phyloP scores from a whole-genome alignment of 2,113 vertebrate species.

The Melanerpes aurifrons region DNA sequence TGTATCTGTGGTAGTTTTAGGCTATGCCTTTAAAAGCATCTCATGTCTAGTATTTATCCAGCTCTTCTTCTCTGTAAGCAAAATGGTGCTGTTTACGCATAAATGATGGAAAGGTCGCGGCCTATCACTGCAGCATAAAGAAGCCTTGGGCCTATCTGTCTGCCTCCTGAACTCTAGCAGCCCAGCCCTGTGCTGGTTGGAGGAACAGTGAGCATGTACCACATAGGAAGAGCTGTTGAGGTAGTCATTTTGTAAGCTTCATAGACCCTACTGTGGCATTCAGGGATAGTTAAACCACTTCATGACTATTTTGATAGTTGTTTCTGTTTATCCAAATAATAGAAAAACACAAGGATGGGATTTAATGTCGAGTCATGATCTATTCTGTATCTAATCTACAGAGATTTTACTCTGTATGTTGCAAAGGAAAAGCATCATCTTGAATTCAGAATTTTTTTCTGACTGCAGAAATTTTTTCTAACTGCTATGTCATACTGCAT shows the following conservation, averaged over 20 bases:
- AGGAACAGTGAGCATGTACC: neutral
- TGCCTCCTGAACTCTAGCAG: neutral
- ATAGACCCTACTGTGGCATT: fast-evolving
- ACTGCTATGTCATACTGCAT: neutral
- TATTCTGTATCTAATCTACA: neutral
- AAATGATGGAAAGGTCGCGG: neutral
- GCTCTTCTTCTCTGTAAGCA: neutral
- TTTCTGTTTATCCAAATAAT: neutral
- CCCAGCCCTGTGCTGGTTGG: fast-evolving
- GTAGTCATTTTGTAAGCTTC: neutral
- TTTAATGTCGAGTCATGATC: neutral
- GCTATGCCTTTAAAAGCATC: neutral
- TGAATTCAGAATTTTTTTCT: neutral
- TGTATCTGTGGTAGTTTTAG: neutral
- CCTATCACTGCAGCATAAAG: neutral
- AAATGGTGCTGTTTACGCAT: neutral
- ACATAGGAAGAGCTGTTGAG: neutral
- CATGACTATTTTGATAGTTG: neutral
- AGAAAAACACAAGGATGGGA: neutral
- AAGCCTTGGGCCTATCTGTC: neutral
- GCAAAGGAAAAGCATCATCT: neutral
- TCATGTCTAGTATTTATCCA: neutral
- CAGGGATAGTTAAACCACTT: neutral
- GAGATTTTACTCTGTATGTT: neutral
- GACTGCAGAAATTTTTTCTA: neutral